Conservation (phyloP, 2,888 invertebrate genomes). For the Maniola hyperantus region DNA sequence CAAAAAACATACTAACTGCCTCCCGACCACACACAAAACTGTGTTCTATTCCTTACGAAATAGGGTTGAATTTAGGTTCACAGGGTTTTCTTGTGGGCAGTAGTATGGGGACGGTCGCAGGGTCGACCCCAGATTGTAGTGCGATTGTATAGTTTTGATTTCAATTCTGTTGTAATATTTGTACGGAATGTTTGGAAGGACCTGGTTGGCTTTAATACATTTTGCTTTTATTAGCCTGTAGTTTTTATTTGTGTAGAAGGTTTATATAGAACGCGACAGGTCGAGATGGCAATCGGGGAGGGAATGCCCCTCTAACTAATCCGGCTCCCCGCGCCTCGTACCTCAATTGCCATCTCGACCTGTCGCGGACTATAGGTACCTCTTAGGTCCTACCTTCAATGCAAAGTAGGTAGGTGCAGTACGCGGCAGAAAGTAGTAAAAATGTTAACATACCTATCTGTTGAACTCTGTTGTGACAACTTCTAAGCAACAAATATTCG, state of each 20-base stretch:
- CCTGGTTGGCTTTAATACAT: slow-evolving; percentile 18
- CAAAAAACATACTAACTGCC: slow-evolving; percentile 69
- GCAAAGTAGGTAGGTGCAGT: too few species aligned
- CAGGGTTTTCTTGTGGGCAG: slow-evolving; percentile 61
- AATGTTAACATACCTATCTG: too few species aligned
- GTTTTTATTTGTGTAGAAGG: slow-evolving; percentile 2
- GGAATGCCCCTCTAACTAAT: too few species aligned
- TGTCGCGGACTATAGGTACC: too few species aligned
- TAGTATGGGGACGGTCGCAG: slow-evolving; percentile 63
- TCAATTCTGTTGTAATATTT: slow-evolving; percentile 43
- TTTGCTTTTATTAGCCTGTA: slow-evolving; percentile 22
- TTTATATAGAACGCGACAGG: background rate
- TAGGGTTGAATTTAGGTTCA: slow-evolving; percentile 41
- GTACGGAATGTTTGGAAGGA: slow-evolving; percentile 21
- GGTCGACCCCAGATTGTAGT: slow-evolving; percentile 72
- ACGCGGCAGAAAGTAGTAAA: too few species aligned
- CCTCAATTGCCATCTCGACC: too few species aligned
- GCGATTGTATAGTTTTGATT: slow-evolving; percentile 77
- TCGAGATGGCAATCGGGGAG: too few species aligned
- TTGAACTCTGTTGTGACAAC: too few species aligned
- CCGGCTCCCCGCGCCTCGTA: too few species aligned
- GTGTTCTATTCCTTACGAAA: slow-evolving; percentile 39
- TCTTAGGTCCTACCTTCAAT: too few species aligned
- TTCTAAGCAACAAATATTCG: slow-evolving; percentile 21
- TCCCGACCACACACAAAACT: slow-evolving; percentile 42